Evolutionary conservation across 2,888 invertebrate genomes (phyloP), one percentile per base, ranked within the genome.

Genomic region (Limnephilus auricula): DNA sequence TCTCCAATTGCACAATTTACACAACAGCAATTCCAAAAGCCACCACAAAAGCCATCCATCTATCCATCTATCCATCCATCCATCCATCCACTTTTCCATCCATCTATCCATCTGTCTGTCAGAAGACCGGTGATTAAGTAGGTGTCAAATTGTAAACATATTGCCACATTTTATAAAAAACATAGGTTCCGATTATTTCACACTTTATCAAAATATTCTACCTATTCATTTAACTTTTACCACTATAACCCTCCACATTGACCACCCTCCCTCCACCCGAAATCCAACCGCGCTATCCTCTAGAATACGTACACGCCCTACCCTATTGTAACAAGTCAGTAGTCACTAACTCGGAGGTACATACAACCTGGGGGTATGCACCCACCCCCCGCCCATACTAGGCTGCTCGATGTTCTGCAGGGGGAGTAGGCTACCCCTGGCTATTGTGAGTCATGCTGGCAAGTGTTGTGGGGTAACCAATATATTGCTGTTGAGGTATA

Each of bases 281-380:
- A 65, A 65, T 65, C 50, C 50, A 18, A 65, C 50, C 50, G 6
- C 6, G 25, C 25, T 65, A 86, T 65, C 86, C 86, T 65, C 86
- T 32, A 86, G 30, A 10, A 12, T 65, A 65, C 18, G n/a, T 65
- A 65, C 50, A 45, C 50, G 65, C 86, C n/a, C 86, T 30, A 45
- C 86, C 86, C 65, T 18, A 86, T 50, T 86, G 86, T 86, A 86
- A 86, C 86, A 86, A 86, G 86, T 86, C 86, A 86, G 86, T 86
- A 86, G 86, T 50, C 65, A 65, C 30, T 50, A 50, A 25, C 50
- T 65, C 13, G 50, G 6, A 15, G 18, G 50, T 6, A 65, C 50
- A 18, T 50, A 18, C 5, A 25, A 5, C 25, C 25, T 5, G 18
- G 50, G 50, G 18, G 50, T 65, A 25, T 18, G 5, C 25, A 65